These are phyloP conservation scores for Ditylenchus dipsaci DNA, from an alignment of 1,140 invertebrate species.

Conservation along the genomic window DNA sequence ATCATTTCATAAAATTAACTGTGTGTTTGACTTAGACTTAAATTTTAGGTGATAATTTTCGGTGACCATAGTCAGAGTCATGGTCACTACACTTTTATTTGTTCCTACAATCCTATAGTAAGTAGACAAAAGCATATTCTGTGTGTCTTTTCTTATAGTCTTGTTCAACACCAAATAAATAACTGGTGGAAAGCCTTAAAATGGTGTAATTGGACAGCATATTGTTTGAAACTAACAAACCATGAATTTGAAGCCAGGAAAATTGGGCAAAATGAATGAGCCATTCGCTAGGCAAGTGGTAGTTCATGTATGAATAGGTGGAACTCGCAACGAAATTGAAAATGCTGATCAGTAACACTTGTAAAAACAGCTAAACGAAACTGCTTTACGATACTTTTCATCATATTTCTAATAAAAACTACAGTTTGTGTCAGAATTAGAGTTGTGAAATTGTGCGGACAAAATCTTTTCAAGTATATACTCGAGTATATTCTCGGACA, in stretches of 20 bases:
- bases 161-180: background rate
- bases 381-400: too few relatives aligned
- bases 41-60: too few relatives aligned
- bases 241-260: constrained; percentile 21
- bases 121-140: background rate
- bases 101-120: too few relatives aligned
- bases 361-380: constrained; percentile 24
- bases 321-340: constrained; percentile 11
- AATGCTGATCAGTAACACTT: constrained; percentile 18
- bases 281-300: constrained; percentile 1
- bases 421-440: too few relatives aligned
- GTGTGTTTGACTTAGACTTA: too few relatives aligned
- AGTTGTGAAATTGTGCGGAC: too few relatives aligned
- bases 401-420: too few relatives aligned
- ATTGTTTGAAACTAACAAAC: background rate
- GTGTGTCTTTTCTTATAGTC: background rate
- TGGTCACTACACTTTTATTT: too few relatives aligned
- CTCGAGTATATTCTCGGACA: too few relatives aligned
- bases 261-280: constrained; percentile 14
- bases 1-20: too few relatives aligned
- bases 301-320: constrained; percentile 20
- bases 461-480: too few relatives aligned
- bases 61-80: too few relatives aligned
- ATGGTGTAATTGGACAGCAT: background rate
- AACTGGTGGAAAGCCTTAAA: background rate